A percentile compares a stretch with the other conserved stretches of the same genome.
Conservation (phyloP, 1,140 invertebrate species). For the Lepeophtheirus salmonis region DNA sequence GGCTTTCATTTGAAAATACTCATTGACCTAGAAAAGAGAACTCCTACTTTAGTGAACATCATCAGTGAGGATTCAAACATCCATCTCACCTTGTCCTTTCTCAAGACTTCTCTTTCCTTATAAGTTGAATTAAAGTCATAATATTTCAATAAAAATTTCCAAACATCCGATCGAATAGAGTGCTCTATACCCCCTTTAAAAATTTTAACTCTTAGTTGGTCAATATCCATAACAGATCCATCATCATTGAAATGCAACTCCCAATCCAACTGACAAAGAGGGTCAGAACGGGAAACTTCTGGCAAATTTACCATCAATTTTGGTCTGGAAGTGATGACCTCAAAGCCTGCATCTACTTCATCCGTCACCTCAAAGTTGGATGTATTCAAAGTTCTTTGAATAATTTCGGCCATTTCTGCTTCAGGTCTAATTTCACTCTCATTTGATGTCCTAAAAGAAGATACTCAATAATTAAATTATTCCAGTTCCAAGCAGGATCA, state of each 20-base stretch:
- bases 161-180: conserved; percentile 22
- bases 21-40: conserved; percentile 52
- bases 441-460: conserved; percentile 26
- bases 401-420: conserved; percentile 37
- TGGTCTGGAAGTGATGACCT: conserved; percentile 28
- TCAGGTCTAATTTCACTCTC: conserved; percentile 28
- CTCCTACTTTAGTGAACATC: conserved; percentile 59
- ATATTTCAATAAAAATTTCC: conserved; percentile 7
- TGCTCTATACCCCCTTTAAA: conserved; percentile 39
- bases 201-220: conserved; percentile 33
- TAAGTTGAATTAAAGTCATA: not conserved
- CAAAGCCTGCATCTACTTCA: conserved; percentile 14
- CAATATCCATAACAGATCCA: conserved; percentile 36
- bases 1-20: conserved; percentile 86
- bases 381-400: conserved; percentile 32
- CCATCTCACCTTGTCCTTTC: conserved; percentile 49
- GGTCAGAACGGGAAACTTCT: conserved; percentile 35
- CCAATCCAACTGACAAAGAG: conserved; percentile 60
- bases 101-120: conserved; percentile 60
- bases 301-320: conserved; percentile 11
- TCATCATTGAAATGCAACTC: conserved; percentile 48
- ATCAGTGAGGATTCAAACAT: not conserved
- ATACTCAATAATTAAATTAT: not conserved
- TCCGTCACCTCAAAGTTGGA: conserved; percentile 31
- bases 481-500: not conserved